Evolutionary conservation across 1,140 invertebrate genomes (phyloP), one percentile per base, ranked within the genome.

Genomic region (Temnothorax curvispinosus): DNA sequence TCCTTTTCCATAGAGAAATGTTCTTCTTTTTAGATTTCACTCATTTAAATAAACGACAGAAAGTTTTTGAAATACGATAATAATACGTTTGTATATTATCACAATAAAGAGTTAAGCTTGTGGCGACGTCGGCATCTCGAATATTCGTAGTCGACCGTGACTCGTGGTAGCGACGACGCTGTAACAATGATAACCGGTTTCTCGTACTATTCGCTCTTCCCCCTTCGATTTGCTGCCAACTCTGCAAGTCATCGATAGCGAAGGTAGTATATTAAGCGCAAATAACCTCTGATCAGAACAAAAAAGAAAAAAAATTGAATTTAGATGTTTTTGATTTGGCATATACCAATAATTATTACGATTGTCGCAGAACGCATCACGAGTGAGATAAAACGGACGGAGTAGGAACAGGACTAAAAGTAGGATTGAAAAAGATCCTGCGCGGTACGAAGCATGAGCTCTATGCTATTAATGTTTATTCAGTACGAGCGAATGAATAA

Each of bases 401-500:
- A 13, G 21, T 32, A 32, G 32, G 21, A 60, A 21, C 41, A 76
- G 62, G 58, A 32, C 13, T 15, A 18, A 41, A 21, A 54, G 44
- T 44, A 65, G 47, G n/a, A 71, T n/a, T 72, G 86, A 62, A 52
- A 76, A 77, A 78, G 67, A 85, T 72, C 15, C 41, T 58, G 80
- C 92, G 54, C 89, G 77, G 71, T 32, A 77, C 15, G 52, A 60
- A 85, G 15, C 56, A 64, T 44, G 86, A 93, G 87, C 92, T 94
- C 94, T 93, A 94, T 93, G 93, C 93, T 93, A 92, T 92, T 93
- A 94, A 94, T 94, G 93, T 93, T 94, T 95, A 95, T 94, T 95
- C 94, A 94, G 94, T 93, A 94, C 92, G 89, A 89, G 87, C 84
- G 94, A 95, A 94, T 95, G 94, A 95, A 94, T 95, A 94, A 95